Percentiles rank a stretch among this genome's conserved stretches.
phyloP scores from a whole-genome alignment of 1,140 invertebrate genomes.

The Drosophila azteca region DNA sequence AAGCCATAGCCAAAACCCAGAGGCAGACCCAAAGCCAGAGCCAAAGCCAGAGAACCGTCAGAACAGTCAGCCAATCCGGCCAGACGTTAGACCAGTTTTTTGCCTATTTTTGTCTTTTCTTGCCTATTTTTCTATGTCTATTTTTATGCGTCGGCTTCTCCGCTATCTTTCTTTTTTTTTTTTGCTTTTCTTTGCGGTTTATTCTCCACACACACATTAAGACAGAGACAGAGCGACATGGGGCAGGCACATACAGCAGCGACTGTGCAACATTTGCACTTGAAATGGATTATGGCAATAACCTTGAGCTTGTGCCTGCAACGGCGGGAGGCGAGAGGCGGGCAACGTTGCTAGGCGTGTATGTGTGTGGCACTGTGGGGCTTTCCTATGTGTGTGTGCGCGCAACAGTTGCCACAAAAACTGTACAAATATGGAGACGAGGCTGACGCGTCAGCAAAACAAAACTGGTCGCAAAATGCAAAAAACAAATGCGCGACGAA shows the following conservation, averaged over 20 bases:
- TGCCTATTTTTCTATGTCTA: conserved; percentile 40
- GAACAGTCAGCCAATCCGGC: not conserved
- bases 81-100: too few relatives aligned
- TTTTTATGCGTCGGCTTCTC: too few relatives aligned
- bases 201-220: conserved; percentile 11
- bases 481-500: conserved; percentile 30
- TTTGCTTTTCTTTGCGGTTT: conserved; percentile 32
- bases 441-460: conserved; percentile 56
- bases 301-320: conserved; percentile 74
- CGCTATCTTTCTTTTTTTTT: conserved; percentile 23
- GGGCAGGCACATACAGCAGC: conserved; percentile 3
- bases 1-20: conserved; percentile 5
- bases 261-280: conserved; percentile 76
- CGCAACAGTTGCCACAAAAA: conserved; percentile 74
- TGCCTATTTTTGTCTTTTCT: conserved; percentile 6
- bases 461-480: conserved; percentile 48
- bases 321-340: conserved; percentile 31
- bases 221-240: not conserved
- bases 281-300: conserved; percentile 82
- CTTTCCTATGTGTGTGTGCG: conserved; percentile 12
- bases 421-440: conserved; percentile 73
- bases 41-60: conserved; percentile 2
- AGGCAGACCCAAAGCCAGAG: too few relatives aligned
- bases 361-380: conserved; percentile 1
- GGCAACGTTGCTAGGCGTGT: not conserved